Conservation (phyloP, 2,888 invertebrate species). For the Arrhopalites spinosus region DNA sequence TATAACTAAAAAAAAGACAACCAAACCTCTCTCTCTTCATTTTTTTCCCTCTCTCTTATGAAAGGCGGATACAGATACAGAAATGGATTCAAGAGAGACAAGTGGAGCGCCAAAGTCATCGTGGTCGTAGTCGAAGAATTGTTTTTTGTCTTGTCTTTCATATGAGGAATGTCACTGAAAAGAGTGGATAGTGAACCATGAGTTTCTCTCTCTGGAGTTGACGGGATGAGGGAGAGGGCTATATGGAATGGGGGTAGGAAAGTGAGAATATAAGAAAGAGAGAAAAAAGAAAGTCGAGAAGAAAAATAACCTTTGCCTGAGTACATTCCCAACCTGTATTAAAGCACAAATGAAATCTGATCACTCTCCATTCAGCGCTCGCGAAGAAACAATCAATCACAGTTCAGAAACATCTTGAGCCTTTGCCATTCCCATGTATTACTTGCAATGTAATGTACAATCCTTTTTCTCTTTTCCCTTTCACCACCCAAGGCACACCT, state of each 20-base stretch:
- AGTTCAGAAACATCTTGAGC: constrained; percentile 36
- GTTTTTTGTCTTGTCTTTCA: too few relatives aligned
- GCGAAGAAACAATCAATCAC: constrained; percentile 42
- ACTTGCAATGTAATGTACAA: neutral
- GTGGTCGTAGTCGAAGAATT: too few relatives aligned
- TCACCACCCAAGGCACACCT: neutral
- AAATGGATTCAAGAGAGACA: too few relatives aligned
- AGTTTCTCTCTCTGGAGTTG: too few relatives aligned
- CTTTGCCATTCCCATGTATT: neutral
- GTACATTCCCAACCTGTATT: constrained; percentile 25
- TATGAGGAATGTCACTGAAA: too few relatives aligned
- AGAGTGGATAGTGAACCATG: too few relatives aligned
- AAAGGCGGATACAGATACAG: too few relatives aligned
- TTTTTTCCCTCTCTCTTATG: too few relatives aligned
- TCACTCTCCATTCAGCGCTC: constrained; percentile 37
- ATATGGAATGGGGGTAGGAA: neutral
- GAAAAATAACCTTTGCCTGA: constrained; percentile 24
- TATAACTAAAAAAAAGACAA: too few relatives aligned
- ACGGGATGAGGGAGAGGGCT: too few relatives aligned
- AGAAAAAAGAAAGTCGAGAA: constrained; percentile 16
- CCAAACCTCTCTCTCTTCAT: too few relatives aligned
- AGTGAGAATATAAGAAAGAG: neutral
- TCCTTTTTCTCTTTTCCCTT: neutral
- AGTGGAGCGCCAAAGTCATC: too few relatives aligned
- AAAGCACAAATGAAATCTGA: constrained; percentile 38